phyloP scores from a whole-genome alignment of 2,113 vertebrate genomes.

The Oxyruncus cristatus region DNA sequence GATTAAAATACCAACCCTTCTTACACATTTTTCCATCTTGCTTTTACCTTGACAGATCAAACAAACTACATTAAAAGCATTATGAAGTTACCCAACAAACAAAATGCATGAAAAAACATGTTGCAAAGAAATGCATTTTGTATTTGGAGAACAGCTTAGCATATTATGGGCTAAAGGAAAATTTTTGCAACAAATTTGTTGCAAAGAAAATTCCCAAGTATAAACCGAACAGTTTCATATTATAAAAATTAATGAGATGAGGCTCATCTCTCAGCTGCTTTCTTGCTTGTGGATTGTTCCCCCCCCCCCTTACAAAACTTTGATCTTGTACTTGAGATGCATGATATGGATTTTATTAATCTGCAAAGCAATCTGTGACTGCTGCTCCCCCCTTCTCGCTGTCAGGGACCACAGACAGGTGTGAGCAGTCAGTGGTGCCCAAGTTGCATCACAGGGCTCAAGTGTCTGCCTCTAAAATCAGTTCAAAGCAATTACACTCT shows the following conservation, averaged over 20 bases:
- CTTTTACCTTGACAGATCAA: slow-evolving; percentile 47
- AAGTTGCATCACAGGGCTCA: not conserved
- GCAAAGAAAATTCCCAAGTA: not conserved
- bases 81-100: not conserved
- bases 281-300: not conserved
- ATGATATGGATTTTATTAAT: not conserved
- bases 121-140: not conserved
- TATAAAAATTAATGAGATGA: not conserved
- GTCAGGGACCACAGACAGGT: not conserved
- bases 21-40: not conserved
- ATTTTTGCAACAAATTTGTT: not conserved
- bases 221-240: not conserved
- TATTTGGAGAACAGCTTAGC: not conserved
- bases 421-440: not conserved
- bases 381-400: accelerated
- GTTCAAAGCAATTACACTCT: not conserved
- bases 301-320: not conserved
- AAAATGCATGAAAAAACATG: slow-evolving; percentile 15
- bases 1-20: slow-evolving; percentile 38
- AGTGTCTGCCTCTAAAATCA: not conserved
- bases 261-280: not conserved
- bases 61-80: not conserved
- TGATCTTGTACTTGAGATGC: not conserved
- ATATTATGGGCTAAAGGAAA: not conserved
- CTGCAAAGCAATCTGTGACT: not conserved